phyloP scores from a whole-genome alignment of 1,140 invertebrate genomes.

The Macrostomum lignano region DNA sequence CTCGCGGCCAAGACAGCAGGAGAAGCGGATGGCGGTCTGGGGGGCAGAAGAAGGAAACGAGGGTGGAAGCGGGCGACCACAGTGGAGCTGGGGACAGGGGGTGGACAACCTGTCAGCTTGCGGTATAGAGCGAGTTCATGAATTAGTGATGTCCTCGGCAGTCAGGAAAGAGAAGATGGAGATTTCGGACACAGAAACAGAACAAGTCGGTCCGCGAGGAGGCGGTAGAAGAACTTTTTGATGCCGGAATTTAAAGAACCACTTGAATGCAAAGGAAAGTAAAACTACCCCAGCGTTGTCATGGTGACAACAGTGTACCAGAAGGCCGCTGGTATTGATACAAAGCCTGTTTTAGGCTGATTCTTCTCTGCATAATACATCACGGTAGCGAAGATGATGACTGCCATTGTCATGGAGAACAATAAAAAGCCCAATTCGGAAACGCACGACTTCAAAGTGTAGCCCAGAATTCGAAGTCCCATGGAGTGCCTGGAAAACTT shows the following conservation, averaged over 20 bases:
- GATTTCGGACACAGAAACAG: no score
- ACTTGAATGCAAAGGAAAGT: slow-evolving; percentile 6
- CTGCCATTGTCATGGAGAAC: slow-evolving; percentile 96
- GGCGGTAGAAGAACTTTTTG: no score
- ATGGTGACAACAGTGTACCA: slow-evolving; percentile 99
- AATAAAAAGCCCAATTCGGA: slow-evolving; percentile 94
- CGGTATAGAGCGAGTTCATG: no score
- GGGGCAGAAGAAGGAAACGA: no score
- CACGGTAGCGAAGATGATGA: slow-evolving; percentile 96
- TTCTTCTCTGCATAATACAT: slow-evolving; percentile 99
- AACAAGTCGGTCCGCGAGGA: no score
- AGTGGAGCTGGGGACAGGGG: no score
- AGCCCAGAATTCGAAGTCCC: slow-evolving; percentile 83
- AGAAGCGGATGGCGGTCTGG: no score
- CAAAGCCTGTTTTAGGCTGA: slow-evolving; percentile 69
- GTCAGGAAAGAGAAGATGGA: no score
- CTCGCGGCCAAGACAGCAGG: no score
- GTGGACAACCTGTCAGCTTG: no score
- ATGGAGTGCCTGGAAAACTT: slow-evolving; percentile 98
- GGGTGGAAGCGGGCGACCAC: no score
- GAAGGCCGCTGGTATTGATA: slow-evolving; percentile 89
- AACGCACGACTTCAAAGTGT: slow-evolving; percentile 92
- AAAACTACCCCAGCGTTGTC: slow-evolving; percentile 84
- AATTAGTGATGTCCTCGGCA: no score
- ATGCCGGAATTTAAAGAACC: neutral